A percentile compares a stretch with the other conserved stretches of the same genome.
These are phyloP conservation scores for Ectemnius cavifrons DNA, from an alignment of 2,888 invertebrate genomes.

Conservation along the genomic window DNA sequence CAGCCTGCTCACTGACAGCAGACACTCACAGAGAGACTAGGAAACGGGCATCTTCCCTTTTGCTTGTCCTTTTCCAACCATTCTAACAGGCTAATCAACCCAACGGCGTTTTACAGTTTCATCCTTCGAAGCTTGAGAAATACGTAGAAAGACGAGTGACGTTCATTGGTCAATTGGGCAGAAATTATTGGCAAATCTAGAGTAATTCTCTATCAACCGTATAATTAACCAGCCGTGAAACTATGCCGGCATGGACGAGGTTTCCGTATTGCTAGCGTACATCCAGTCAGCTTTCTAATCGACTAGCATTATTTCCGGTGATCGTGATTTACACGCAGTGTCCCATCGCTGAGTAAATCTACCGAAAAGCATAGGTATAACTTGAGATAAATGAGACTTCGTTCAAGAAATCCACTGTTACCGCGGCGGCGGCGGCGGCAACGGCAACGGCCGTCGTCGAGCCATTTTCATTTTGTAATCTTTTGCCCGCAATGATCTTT, in stretches of 20 bases:
- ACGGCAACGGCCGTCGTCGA: conserved; percentile 3
- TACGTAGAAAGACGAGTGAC: no score
- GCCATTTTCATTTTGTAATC: conserved; percentile 35
- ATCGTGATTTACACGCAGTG: conserved; percentile 58
- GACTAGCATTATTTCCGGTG: conserved; percentile 61
- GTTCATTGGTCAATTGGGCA: no score
- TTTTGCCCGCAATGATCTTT: conserved; percentile 35
- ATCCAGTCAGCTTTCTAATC: conserved; percentile 61
- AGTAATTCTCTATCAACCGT: neutral
- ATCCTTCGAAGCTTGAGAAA: neutral
- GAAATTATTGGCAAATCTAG: neutral
- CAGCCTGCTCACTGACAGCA: neutral
- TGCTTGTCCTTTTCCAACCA: no score
- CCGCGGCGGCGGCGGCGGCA: no score
- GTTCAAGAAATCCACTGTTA: conserved; percentile 8
- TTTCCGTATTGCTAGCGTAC: conserved; percentile 25
- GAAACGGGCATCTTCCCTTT: no score
- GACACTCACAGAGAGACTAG: conserved; percentile 33
- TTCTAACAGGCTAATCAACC: no score
- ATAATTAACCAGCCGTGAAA: conserved; percentile 4
- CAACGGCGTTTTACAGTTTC: no score
- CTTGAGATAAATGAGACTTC: conserved; percentile 52
- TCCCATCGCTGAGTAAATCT: conserved; percentile 49
- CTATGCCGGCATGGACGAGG: neutral
- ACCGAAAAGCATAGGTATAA: conserved; percentile 41